A percentile compares a stretch with the other conserved stretches of the same genome.
Evolutionary conservation across 2,888 invertebrate genomes (phyloP).

Genomic region (Xiphydria camelus): DNA sequence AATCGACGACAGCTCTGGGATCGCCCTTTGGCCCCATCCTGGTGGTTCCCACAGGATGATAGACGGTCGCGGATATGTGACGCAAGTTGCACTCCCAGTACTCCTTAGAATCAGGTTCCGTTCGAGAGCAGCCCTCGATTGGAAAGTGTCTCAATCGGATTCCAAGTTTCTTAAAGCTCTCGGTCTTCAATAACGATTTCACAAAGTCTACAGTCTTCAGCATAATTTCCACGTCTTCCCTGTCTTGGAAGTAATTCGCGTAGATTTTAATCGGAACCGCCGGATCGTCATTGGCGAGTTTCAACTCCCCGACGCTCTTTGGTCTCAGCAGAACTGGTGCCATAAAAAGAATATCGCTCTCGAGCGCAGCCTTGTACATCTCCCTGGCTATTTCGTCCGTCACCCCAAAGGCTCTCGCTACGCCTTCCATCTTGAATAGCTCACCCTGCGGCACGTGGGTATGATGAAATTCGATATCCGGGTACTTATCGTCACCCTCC

Average conservation of each 20-base stretch:
- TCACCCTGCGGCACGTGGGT: slow-evolving; percentile 54
- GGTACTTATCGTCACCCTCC: slow-evolving; percentile 59
- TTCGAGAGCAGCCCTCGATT: slow-evolving; percentile 40
- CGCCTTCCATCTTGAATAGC: neutral
- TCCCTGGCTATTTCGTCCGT: slow-evolving; percentile 31
- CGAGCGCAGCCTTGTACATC: slow-evolving; percentile 33
- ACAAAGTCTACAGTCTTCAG: slow-evolving; percentile 46
- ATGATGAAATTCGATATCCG: slow-evolving; percentile 64
- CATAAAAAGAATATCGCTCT: slow-evolving; percentile 33
- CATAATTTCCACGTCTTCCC: slow-evolving; percentile 54
- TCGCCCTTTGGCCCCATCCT: slow-evolving; percentile 65
- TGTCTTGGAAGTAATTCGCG: slow-evolving; percentile 60
- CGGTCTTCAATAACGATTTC: slow-evolving; percentile 33
- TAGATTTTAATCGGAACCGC: slow-evolving; percentile 60
- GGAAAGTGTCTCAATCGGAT: slow-evolving; percentile 27
- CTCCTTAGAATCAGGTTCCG: slow-evolving; percentile 42
- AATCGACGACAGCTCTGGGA: slow-evolving; percentile 61
- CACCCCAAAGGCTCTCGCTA: slow-evolving; percentile 20
- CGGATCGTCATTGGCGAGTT: slow-evolving; percentile 61
- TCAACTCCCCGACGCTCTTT: slow-evolving; percentile 54
- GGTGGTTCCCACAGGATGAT: slow-evolving; percentile 66
- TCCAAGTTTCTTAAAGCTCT: slow-evolving; percentile 31
- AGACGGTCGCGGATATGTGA: slow-evolving; percentile 63
- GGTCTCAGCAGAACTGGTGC: slow-evolving; percentile 57
- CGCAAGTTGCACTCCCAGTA: slow-evolving; percentile 60